Evolutionary conservation across 2,797 vertebrate genomes (phyloP).

Genomic region (Triplophysa yarkandensis): DNA sequence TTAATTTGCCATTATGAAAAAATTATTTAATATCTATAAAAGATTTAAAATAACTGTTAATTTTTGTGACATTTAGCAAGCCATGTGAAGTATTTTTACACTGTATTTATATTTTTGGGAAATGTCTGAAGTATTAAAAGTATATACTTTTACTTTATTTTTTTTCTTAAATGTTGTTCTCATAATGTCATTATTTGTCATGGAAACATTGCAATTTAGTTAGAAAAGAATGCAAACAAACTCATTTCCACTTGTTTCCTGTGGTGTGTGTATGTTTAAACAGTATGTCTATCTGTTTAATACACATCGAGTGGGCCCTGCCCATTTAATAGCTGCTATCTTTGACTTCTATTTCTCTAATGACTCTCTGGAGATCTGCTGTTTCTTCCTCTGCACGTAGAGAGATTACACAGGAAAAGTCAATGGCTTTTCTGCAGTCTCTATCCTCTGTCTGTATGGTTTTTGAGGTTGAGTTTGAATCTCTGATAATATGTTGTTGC

Average conservation of each 20-base stretch:
- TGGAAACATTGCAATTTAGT: too few relatives aligned
- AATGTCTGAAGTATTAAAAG: too few relatives aligned
- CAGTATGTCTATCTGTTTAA: neutral
- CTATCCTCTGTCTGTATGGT: neutral
- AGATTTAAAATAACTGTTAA: too few relatives aligned
- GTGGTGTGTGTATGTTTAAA: constrained; percentile 8
- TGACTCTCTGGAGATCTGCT: constrained; percentile 20
- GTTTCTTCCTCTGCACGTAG: constrained; percentile 37
- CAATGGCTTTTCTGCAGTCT: neutral
- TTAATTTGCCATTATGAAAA: too few relatives aligned
- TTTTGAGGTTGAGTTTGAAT: too few relatives aligned
- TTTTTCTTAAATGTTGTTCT: too few relatives aligned
- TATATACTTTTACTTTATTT: too few relatives aligned
- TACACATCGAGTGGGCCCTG: neutral
- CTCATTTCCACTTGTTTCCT: constrained; percentile 24
- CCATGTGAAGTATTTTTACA: too few relatives aligned
- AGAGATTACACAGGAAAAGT: constrained; percentile 5
- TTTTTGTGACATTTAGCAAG: too few relatives aligned
- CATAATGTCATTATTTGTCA: too few relatives aligned
- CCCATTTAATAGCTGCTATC: constrained; percentile 41
- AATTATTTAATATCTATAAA: too few relatives aligned
- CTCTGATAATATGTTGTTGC: neutral
- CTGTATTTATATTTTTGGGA: too few relatives aligned
- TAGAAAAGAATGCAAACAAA: neutral
- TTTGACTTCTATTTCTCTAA: constrained; percentile 42